These are phyloP conservation scores for Hyppa rectilinea DNA, from an alignment of 2,888 invertebrate species.

Conservation along the genomic window DNA sequence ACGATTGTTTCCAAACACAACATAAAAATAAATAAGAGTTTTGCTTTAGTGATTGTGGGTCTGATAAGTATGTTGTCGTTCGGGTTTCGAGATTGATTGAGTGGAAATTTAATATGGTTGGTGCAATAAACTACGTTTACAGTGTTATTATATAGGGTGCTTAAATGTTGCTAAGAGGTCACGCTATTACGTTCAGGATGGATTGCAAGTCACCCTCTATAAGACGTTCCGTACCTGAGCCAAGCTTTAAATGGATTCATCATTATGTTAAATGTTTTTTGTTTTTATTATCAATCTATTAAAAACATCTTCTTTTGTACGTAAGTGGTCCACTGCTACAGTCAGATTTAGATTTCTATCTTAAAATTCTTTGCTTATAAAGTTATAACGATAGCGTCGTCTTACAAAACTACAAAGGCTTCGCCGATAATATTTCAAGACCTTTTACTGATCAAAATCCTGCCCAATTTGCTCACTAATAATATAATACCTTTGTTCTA, in stretches of 20 bases:
- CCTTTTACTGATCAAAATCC: background rate
- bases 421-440: background rate
- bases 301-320: background rate
- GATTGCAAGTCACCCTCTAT: too few species aligned
- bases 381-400: background rate
- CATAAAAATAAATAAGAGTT: constrained; percentile 58
- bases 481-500: constrained; percentile 18
- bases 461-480: constrained; percentile 15
- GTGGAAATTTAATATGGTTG: background rate
- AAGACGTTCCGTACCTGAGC: too few species aligned
- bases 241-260: background rate
- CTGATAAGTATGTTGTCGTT: constrained; percentile 2
- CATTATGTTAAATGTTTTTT: background rate
- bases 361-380: background rate
- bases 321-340: background rate
- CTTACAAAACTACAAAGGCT: background rate
- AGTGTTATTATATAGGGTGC: too few species aligned
- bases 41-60: constrained; percentile 23
- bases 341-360: background rate
- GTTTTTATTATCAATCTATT: background rate
- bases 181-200: too few species aligned
- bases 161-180: too few species aligned
- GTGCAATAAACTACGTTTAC: background rate
- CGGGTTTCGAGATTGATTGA: constrained; percentile 21
- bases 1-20: constrained; percentile 54